Evolutionary conservation across 2,888 invertebrate genomes (phyloP), one percentile per base, ranked within the genome.

Genomic region (Apotomis capreana): DNA sequence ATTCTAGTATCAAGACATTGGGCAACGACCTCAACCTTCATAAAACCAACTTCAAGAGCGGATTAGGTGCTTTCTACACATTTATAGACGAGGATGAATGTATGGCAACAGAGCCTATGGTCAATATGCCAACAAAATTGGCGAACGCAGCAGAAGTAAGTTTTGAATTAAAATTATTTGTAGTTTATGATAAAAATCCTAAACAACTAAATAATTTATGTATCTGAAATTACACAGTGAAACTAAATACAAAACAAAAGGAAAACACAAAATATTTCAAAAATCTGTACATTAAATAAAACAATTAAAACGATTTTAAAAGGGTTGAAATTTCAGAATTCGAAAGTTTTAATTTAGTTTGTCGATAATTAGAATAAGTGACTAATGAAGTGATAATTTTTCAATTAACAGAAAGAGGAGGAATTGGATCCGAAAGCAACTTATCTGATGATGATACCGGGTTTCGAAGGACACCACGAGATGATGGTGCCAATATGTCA

Each of bases 401-500:
- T 49, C 9, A 10, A 10, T 49, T 49, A 49, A 49, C 75, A 87
- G 86, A 76, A 76, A 9, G 83, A 82, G 69, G 79, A 74, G 69
- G 81, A 84, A 40, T 57, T 85, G 4, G 81, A 87, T 37, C 77
- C 78, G 0, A 77, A 77, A 5, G 78, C 77, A 2, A 78, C 80
- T 0, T 83, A 83, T 65, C 69, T 88, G 15, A 83, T 85, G 70
- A 68, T 89, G 54, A 80, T 88, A 70, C 87, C 89, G 58, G 88
- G 88, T 0, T 89, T 88, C 70, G 87, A 88, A 77, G 88, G 87
- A 3, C 83, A 84, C 8, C 76, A 84, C 62, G 76, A 81, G 26
- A 81, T 84, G 37, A 84, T 87, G 37, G 75, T 75, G 5, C 49
- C 78, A 0, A 70, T 79, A 0, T 78, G 84, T 15, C 84, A 86